Conservation (phyloP, 2,113 vertebrate genomes). For the Oncorhynchus keta region DNA sequence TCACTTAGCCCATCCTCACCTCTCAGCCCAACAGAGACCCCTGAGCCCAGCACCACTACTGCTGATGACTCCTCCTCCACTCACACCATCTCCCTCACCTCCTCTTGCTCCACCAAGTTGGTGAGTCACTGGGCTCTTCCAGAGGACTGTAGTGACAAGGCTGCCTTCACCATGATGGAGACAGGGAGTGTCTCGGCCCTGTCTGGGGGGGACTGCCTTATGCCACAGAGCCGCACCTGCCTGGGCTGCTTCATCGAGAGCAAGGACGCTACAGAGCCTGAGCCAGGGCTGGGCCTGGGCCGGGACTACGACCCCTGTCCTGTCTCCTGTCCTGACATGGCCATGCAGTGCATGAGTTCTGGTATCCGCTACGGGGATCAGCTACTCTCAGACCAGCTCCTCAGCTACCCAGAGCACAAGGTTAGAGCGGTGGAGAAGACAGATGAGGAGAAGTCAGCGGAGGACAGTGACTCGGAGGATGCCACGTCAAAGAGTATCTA, state of each 20-base stretch:
- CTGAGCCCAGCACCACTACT: slow-evolving; percentile 76
- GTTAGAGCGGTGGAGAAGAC: slow-evolving; percentile 54
- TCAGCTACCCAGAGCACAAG: slow-evolving; percentile 84
- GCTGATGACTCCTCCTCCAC: slow-evolving; percentile 77
- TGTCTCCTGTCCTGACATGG: slow-evolving; percentile 75
- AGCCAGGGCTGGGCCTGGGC: slow-evolving; percentile 60
- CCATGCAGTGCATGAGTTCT: slow-evolving; percentile 87
- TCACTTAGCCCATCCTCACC: slow-evolving; percentile 61
- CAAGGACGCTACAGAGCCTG: slow-evolving; percentile 80
- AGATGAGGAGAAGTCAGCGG: slow-evolving; percentile 70
- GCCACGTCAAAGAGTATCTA: slow-evolving; percentile 87
- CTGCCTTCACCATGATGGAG: slow-evolving; percentile 83
- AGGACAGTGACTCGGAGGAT: slow-evolving; percentile 87
- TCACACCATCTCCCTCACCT: slow-evolving; percentile 85
- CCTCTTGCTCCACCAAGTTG: slow-evolving; percentile 78
- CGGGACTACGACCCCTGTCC: slow-evolving; percentile 53
- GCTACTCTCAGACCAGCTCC: slow-evolving; percentile 86
- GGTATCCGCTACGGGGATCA: slow-evolving; percentile 85
- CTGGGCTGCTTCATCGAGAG: slow-evolving; percentile 87
- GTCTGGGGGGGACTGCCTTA: slow-evolving; percentile 81
- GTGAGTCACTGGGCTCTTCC: slow-evolving; percentile 86
- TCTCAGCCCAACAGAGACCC: slow-evolving; percentile 68
- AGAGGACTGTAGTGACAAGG: slow-evolving; percentile 79
- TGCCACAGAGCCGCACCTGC: slow-evolving; percentile 86
- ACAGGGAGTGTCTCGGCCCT: slow-evolving; percentile 81